phyloP scores from a whole-genome alignment of 1,140 invertebrate genomes.

The Sinella curviseta region DNA sequence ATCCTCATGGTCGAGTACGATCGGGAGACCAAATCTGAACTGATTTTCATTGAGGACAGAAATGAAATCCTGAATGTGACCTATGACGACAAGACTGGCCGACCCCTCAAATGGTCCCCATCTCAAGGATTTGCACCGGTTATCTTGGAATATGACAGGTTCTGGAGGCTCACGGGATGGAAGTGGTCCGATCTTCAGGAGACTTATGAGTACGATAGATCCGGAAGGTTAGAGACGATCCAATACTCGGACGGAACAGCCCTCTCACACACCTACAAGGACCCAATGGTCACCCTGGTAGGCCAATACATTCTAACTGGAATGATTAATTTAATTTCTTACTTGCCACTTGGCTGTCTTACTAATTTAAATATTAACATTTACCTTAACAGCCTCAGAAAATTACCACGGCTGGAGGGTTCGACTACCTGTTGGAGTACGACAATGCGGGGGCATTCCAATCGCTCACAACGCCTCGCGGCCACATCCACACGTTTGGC shows the following conservation, averaged over 20 bases:
- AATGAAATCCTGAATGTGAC: constrained; percentile 86
- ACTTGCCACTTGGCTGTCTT: constrained; percentile 22
- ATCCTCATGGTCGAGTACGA: constrained; percentile 90
- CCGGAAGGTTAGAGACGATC: constrained; percentile 80
- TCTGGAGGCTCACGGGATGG: constrained; percentile 85
- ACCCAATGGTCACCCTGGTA: constrained; percentile 78
- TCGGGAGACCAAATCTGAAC: constrained; percentile 81
- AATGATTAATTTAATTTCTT: background rate
- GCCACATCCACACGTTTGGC: constrained; percentile 88
- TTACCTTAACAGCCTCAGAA: constrained; percentile 72
- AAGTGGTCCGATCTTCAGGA: constrained; percentile 87
- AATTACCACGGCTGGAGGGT: constrained; percentile 86
- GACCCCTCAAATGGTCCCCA: constrained; percentile 85
- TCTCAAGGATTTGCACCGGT: constrained; percentile 73
- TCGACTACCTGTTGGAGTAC: constrained; percentile 88
- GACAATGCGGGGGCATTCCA: constrained; percentile 87
- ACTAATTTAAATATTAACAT: constrained; percentile 23
- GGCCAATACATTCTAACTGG: constrained; percentile 49
- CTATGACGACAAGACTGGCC: constrained; percentile 87
- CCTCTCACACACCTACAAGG: constrained; percentile 82
- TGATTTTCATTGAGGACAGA: constrained; percentile 84
- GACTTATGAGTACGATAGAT: constrained; percentile 82
- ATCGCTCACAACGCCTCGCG: constrained; percentile 84
- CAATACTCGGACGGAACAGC: constrained; percentile 83
- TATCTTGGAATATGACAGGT: constrained; percentile 88